Conservation (phyloP, 2,113 vertebrate genomes). For the Dasyornis broadbenti region DNA sequence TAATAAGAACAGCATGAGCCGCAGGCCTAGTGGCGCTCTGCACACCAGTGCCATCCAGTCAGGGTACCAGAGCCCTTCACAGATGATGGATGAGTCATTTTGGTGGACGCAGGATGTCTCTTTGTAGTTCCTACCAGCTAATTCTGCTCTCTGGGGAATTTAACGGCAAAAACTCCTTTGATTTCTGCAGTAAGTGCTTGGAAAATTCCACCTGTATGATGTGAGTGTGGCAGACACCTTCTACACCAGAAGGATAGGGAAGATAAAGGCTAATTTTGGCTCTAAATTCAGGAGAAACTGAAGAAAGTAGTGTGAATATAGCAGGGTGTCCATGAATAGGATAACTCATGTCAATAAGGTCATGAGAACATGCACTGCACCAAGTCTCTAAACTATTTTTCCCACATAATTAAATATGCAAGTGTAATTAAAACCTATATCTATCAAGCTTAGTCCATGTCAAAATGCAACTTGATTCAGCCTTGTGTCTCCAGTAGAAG, state of each 20-base stretch:
- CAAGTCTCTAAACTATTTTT: not conserved
- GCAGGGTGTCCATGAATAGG: not conserved
- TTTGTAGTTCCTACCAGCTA: not conserved
- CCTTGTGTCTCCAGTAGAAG: not conserved
- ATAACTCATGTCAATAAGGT: not conserved
- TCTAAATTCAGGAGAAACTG: not conserved
- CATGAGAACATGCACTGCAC: not conserved
- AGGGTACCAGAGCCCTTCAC: not conserved
- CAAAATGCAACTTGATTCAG: not conserved
- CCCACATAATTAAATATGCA: not conserved
- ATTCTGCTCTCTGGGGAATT: not conserved
- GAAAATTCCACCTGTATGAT: not conserved
- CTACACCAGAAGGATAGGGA: not conserved
- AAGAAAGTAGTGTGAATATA: not conserved
- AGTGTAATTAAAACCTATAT: not conserved
- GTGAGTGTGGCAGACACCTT: not conserved
- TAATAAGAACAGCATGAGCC: not conserved
- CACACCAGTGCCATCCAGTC: rapidly evolving
- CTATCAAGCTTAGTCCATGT: not conserved
- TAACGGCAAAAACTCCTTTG: not conserved
- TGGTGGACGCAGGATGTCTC: not conserved
- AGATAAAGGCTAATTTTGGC: not conserved
- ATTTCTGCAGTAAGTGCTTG: not conserved
- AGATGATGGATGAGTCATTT: not conserved
- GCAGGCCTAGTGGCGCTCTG: not conserved